phyloP scores from a whole-genome alignment of 2,888 invertebrate genomes.

The Opisthograptis luteolata region DNA sequence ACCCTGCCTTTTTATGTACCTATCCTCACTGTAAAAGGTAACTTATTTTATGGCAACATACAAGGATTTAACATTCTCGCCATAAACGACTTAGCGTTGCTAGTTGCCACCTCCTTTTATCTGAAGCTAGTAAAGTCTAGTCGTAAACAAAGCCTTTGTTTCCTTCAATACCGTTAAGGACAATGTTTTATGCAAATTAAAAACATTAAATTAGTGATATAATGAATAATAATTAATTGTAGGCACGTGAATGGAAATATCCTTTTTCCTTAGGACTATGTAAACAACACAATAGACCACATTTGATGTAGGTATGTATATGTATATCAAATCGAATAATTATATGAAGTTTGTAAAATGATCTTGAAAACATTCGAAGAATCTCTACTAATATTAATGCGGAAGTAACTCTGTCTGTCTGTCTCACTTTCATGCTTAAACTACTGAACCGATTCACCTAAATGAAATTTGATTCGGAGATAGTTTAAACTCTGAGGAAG shows the following conservation, averaged over 20 bases:
- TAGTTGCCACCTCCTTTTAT: neutral
- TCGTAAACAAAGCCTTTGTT: conserved; percentile 38
- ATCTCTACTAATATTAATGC: too few relatives aligned
- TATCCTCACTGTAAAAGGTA: neutral
- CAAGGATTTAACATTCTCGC: neutral
- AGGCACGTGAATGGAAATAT: conserved; percentile 39
- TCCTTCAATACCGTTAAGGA: conserved; percentile 25
- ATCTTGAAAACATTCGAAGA: too few relatives aligned
- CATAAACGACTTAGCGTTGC: neutral
- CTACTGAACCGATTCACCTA: too few relatives aligned
- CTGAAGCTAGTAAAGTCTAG: neutral
- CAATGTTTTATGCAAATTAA: conserved; percentile 38
- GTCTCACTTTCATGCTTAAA: too few relatives aligned
- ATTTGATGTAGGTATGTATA: conserved; percentile 30
- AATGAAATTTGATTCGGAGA: too few relatives aligned
- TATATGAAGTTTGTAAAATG: too few relatives aligned
- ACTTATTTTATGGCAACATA: conserved; percentile 1
- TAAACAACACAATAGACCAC: conserved; percentile 8
- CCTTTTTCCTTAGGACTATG: conserved; percentile 29
- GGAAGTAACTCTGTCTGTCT: too few relatives aligned
- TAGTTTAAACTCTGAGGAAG: too few relatives aligned
- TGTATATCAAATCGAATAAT: too few relatives aligned
- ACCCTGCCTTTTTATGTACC: neutral
- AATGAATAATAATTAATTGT: conserved; percentile 41
- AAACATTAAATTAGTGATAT: conserved; percentile 32